Evolutionary conservation across 2,797 vertebrate species (phyloP).

Genomic region (Acanthurus leucopareius): DNA sequence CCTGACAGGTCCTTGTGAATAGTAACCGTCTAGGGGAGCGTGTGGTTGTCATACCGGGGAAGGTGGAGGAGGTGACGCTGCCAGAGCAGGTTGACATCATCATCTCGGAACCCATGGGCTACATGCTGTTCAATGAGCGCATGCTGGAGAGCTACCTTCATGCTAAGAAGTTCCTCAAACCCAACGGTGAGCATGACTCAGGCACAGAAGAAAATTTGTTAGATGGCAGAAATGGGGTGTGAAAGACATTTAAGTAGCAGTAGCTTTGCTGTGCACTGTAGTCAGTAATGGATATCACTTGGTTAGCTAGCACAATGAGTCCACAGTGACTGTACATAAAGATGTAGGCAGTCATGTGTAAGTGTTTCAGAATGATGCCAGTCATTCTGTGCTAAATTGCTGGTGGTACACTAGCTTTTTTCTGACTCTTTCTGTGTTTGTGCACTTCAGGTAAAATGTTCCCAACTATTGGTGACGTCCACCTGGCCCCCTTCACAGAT

Average conservation of each 20-base stretch:
- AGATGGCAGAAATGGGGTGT: background rate
- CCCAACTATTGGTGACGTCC: slow-evolving; percentile 97
- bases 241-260: background rate
- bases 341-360: background rate
- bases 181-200: slow-evolving; percentile 86
- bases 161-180: slow-evolving; percentile 97
- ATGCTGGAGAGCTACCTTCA: slow-evolving; percentile 99
- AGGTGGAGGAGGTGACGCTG: slow-evolving; percentile 95
- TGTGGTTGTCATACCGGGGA: slow-evolving; percentile 94
- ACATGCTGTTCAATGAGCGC: slow-evolving; percentile 98
- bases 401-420: no score
- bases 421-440: slow-evolving; percentile 1
- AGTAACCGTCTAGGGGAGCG: slow-evolving; percentile 95
- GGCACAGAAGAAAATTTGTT: background rate
- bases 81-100: slow-evolving; percentile 98
- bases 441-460: slow-evolving; percentile 94
- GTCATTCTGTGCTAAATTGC: background rate
- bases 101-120: slow-evolving; percentile 98
- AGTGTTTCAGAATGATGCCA: background rate
- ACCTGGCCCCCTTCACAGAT: slow-evolving; percentile 96
- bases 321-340: no score
- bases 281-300: background rate
- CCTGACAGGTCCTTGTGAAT: slow-evolving; percentile 91
- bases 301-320: background rate
- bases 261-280: background rate